Evolutionary conservation across 1,140 invertebrate species (phyloP).

Genomic region (Pectinophora gossypiella): DNA sequence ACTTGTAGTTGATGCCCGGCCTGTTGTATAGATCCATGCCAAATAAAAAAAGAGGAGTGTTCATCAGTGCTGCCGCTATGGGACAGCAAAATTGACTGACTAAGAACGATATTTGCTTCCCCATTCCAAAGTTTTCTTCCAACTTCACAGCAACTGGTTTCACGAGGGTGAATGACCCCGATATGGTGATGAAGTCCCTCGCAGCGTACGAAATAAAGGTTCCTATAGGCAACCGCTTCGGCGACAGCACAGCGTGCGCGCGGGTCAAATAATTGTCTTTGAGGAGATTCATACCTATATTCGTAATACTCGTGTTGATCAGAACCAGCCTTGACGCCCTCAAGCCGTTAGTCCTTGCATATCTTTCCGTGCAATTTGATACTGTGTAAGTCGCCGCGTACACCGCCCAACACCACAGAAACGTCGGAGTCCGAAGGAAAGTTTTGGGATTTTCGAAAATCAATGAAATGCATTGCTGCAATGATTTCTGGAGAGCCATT

Average conservation of each 20-base stretch:
- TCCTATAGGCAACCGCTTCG: not conserved
- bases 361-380: not conserved
- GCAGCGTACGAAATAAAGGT: not conserved
- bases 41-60: not conserved
- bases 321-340: not conserved
- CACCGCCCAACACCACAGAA: not conserved
- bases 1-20: not conserved
- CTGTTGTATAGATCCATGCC: not conserved
- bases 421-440: not conserved
- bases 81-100: not conserved
- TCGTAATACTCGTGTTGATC: not conserved
- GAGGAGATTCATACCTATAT: not conserved
- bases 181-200: not conserved
- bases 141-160: not conserved
- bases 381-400: not conserved
- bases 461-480: not conserved
- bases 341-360: not conserved
- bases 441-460: not conserved
- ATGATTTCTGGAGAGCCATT: not conserved
- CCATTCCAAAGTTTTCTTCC: not conserved
- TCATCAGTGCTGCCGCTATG: not conserved
- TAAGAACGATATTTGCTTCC: not conserved
- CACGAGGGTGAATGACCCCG: not conserved
- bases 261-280: not conserved
- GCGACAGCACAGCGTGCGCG: not conserved